These are phyloP conservation scores for Hylaeus volcanicus DNA, from an alignment of 1,140 invertebrate species.

Conservation along the genomic window DNA sequence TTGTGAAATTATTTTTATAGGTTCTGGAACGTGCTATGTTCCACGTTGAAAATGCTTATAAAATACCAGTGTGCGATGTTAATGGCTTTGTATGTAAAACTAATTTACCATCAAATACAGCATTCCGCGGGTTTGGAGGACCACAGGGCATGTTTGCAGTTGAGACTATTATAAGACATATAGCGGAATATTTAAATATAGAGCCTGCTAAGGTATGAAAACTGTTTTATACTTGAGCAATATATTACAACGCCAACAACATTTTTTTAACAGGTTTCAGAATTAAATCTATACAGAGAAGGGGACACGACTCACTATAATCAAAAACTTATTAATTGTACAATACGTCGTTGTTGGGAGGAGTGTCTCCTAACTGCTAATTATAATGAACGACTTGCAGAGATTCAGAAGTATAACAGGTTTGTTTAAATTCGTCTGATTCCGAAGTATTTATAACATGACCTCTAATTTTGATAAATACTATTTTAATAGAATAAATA, in stretches of 20 bases:
- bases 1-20: conserved; percentile 73
- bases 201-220: conserved; percentile 80
- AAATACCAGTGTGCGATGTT: conserved; percentile 86
- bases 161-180: conserved; percentile 89
- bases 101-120: conserved; percentile 94
- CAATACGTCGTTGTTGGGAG: conserved; percentile 89
- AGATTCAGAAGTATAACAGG: conserved; percentile 88
- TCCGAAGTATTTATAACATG: too few relatives aligned
- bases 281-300: conserved; percentile 91
- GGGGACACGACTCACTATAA: conserved; percentile 90
- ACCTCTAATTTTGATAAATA: conserved; percentile 12
- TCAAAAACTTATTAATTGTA: conserved; percentile 88
- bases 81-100: conserved; percentile 89
- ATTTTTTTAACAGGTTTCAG: conserved; percentile 80
- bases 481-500: conserved; percentile 84
- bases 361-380: conserved; percentile 88
- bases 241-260: background rate
- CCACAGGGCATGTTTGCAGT: conserved; percentile 94
- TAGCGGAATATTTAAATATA: conserved; percentile 86
- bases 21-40: conserved; percentile 89
- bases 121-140: conserved; percentile 94
- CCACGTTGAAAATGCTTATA: conserved; percentile 90
- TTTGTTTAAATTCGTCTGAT: conserved; percentile 68
- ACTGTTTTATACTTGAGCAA: background rate
- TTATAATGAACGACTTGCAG: conserved; percentile 83